phyloP scores from a whole-genome alignment of 1,140 invertebrate genomes.

The Formica selysi region DNA sequence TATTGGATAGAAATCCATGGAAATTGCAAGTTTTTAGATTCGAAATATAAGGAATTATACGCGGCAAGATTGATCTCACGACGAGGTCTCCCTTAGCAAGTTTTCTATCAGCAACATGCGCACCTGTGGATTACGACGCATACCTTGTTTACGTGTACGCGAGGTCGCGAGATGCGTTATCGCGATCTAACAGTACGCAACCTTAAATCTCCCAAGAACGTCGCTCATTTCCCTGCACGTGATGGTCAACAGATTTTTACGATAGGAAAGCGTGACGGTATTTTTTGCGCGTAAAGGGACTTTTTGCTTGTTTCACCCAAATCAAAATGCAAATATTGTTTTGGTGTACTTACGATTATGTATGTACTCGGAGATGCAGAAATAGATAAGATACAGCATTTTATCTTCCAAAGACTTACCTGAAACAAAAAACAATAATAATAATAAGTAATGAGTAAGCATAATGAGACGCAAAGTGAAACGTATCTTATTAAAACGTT shows the following conservation, averaged over 20 bases:
- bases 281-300: background rate
- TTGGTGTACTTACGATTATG: conserved; percentile 26
- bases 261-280: conserved; percentile 38
- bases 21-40: conserved; percentile 2
- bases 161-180: conserved; percentile 50
- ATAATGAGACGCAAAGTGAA: background rate
- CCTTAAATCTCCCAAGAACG: conserved; percentile 41
- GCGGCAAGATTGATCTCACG: conserved; percentile 24
- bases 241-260: conserved; percentile 45
- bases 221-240: conserved; percentile 57
- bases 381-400: background rate
- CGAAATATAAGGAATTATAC: background rate
- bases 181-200: conserved; percentile 26
- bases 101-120: conserved; percentile 13
- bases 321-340: background rate
- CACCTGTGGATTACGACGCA: conserved; percentile 50
- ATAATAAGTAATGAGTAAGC: background rate
- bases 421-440: conserved; percentile 72
- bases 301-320: background rate
- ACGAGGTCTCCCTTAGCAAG: background rate
- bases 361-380: background rate
- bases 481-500: background rate
- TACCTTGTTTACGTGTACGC: conserved; percentile 32
- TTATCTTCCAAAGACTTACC: conserved; percentile 68
- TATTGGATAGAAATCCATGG: background rate